These are phyloP conservation scores for Sapajus apella DNA, from an alignment of 2,113 vertebrate genomes.

Conservation along the genomic window DNA sequence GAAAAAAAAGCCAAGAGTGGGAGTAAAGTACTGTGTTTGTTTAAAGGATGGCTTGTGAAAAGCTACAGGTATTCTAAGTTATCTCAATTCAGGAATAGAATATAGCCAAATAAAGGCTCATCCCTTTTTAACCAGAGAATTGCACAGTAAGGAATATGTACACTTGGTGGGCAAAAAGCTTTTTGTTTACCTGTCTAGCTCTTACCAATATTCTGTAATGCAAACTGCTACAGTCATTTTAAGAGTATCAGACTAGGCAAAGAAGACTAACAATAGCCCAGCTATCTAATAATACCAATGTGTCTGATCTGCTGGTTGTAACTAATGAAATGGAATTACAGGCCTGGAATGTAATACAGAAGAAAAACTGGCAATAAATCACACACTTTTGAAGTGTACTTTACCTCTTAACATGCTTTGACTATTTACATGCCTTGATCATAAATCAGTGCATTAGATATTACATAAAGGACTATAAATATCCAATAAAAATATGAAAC, in stretches of 20 bases:
- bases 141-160: background rate
- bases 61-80: background rate
- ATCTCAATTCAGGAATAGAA: background rate
- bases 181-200: background rate
- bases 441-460: background rate
- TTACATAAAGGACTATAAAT: slow-evolving; percentile 1
- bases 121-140: background rate
- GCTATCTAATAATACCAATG: background rate
- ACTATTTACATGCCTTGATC: background rate
- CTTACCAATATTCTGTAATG: background rate
- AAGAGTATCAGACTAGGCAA: slow-evolving; percentile 23
- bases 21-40: background rate
- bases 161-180: background rate
- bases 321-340: slow-evolving; percentile 10
- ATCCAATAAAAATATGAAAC: slow-evolving; percentile 18
- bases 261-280: background rate
- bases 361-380: background rate
- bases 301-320: background rate
- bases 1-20: too few relatives aligned
- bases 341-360: background rate
- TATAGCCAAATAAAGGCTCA: slow-evolving; percentile 13
- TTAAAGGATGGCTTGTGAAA: background rate
- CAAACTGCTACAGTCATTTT: slow-evolving; percentile 8
- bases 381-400: slow-evolving; percentile 3
- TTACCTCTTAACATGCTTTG: slow-evolving; percentile 32